phyloP scores from a whole-genome alignment of 1,140 invertebrate species.

The Neelides sp. region DNA sequence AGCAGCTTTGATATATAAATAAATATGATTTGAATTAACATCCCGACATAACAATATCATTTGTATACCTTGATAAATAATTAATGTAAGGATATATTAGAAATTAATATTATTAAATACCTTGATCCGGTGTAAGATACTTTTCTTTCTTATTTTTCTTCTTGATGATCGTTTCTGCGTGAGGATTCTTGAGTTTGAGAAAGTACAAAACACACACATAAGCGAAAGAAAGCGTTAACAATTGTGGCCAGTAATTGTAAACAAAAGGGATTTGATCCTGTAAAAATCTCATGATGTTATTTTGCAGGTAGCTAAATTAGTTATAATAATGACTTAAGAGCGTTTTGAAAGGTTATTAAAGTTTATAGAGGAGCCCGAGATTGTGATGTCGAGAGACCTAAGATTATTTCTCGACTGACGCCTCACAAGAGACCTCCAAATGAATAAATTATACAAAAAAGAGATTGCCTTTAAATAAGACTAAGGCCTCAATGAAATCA shows the following conservation, averaged over 20 bases:
- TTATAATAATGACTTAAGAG: not conserved
- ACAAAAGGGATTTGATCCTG: constrained; percentile 34
- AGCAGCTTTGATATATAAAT: constrained; percentile 15
- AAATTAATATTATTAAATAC: constrained; percentile 12
- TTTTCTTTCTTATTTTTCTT: constrained; percentile 15
- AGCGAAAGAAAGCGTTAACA: constrained; percentile 28
- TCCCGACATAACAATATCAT: too few relatives aligned
- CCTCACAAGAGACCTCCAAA: too few relatives aligned
- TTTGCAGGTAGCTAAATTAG: too few relatives aligned
- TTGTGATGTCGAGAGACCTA: too few relatives aligned
- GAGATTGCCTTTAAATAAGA: too few relatives aligned
- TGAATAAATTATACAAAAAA: too few relatives aligned
- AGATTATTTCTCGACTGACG: too few relatives aligned
- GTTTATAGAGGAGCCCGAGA: not conserved
- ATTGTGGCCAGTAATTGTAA: constrained; percentile 34
- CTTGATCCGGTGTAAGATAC: constrained; percentile 26
- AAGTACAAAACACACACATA: constrained; percentile 25
- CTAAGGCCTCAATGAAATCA: too few relatives aligned
- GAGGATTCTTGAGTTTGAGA: constrained; percentile 10
- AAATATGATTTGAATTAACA: too few relatives aligned
- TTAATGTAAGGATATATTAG: too few relatives aligned
- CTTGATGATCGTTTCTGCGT: not conserved
- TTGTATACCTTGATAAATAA: too few relatives aligned
- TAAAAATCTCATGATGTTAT: too few relatives aligned
- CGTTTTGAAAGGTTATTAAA: not conserved